Conservation (phyloP, 1,140 invertebrate species). For the Trinorchestia longiramus region DNA sequence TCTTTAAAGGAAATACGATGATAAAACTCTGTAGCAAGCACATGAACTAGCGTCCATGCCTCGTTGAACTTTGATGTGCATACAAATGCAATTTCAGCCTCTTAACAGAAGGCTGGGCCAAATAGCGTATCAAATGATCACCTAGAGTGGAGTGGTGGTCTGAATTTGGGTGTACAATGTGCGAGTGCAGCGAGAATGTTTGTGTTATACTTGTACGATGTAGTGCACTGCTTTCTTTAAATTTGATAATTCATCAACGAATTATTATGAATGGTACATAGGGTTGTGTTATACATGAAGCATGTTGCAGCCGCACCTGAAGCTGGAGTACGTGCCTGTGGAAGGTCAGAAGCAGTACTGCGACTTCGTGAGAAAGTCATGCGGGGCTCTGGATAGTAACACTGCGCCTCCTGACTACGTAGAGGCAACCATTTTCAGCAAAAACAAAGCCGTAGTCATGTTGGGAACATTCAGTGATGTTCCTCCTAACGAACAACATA, state of each 20-base stretch:
- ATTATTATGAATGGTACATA: neutral
- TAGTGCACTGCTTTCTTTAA: neutral
- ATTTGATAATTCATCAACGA: neutral
- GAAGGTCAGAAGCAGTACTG: conserved; percentile 73
- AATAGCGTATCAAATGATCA: too few species aligned
- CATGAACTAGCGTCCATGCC: too few species aligned
- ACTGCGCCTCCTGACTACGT: conserved; percentile 72
- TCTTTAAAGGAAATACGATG: too few species aligned
- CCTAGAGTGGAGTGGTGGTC: too few species aligned
- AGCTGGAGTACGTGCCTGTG: conserved; percentile 74
- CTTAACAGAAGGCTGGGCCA: too few species aligned
- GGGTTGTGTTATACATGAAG: neutral
- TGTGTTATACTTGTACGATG: too few species aligned
- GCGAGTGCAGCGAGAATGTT: too few species aligned
- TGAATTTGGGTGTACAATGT: too few species aligned
- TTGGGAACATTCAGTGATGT: conserved; percentile 72
- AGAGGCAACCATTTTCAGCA: conserved; percentile 74
- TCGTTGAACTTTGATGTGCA: too few species aligned
- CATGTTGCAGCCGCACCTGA: conserved; percentile 72
- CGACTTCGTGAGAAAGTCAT: conserved; percentile 72
- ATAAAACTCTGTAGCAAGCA: too few species aligned
- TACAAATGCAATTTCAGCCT: too few species aligned
- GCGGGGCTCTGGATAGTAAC: conserved; percentile 71
- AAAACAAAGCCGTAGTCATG: conserved; percentile 74
- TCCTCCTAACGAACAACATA: conserved; percentile 66